Conservation (phyloP, 2,797 vertebrate genomes). For the Spheniscus humboldti region DNA sequence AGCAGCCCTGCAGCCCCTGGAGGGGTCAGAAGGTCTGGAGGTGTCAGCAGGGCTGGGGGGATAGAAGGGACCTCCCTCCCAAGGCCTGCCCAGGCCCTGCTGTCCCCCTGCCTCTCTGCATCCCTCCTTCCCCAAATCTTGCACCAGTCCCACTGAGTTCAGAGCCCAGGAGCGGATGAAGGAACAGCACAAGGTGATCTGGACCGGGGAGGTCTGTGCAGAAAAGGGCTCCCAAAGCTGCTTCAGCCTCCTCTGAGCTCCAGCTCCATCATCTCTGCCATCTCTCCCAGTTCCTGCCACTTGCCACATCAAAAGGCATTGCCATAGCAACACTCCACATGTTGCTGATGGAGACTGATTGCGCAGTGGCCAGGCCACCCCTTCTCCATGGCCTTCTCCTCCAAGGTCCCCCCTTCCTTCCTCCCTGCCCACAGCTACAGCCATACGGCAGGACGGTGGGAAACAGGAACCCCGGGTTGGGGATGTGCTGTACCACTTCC, state of each 20-base stretch:
- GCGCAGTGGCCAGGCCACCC: background rate
- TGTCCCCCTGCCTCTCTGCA: background rate
- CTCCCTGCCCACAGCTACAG: background rate
- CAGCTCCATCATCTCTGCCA: constrained; percentile 35
- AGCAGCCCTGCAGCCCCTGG: background rate
- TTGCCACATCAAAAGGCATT: constrained; percentile 71
- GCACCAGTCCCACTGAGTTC: background rate
- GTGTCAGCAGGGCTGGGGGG: background rate
- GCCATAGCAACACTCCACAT: constrained; percentile 60
- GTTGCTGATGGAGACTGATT: constrained; percentile 56
- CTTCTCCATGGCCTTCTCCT: background rate
- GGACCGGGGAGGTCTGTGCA: background rate
- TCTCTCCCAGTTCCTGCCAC: constrained; percentile 48
- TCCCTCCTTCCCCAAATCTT: background rate
- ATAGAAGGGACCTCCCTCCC: background rate
- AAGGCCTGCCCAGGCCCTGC: background rate
- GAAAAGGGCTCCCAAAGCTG: background rate
- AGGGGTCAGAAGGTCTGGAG: background rate
- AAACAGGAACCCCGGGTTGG: background rate
- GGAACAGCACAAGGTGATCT: background rate
- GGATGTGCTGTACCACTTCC: background rate
- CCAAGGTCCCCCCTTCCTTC: background rate
- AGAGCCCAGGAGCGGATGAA: background rate
- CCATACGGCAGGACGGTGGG: background rate
- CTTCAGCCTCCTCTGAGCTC: background rate